Evolutionary conservation across 2,888 invertebrate species (phyloP).

Genomic region (Eilema griseolum): DNA sequence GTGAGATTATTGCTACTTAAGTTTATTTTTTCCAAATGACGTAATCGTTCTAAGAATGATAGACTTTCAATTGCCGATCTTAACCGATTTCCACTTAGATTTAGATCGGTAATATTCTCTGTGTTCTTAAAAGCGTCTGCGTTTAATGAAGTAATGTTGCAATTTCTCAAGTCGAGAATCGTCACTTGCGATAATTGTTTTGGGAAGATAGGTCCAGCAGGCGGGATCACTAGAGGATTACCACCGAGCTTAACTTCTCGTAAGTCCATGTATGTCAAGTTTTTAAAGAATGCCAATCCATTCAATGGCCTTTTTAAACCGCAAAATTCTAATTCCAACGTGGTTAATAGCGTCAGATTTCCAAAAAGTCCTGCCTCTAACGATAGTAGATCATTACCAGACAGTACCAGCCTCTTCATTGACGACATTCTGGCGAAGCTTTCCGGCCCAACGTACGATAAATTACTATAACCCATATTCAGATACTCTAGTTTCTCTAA

Average conservation of each 20-base stretch:
- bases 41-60: constrained; percentile 85
- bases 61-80: constrained; percentile 81
- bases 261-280: constrained; percentile 88
- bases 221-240: constrained; percentile 89
- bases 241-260: constrained; percentile 90
- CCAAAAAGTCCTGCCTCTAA: constrained; percentile 90
- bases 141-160: constrained; percentile 88
- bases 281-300: constrained; percentile 89
- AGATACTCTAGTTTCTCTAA: constrained; percentile 89
- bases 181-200: constrained; percentile 88
- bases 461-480: constrained; percentile 91
- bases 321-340: constrained; percentile 90
- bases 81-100: constrained; percentile 87
- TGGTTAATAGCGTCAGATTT: constrained; percentile 89
- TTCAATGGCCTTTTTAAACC: constrained; percentile 89
- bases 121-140: constrained; percentile 88
- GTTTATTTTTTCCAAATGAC: constrained; percentile 87
- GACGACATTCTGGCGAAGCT: constrained; percentile 90
- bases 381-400: constrained; percentile 89
- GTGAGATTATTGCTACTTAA: constrained; percentile 89
- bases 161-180: constrained; percentile 89
- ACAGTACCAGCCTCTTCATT: constrained; percentile 88
- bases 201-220: constrained; percentile 88
- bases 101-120: constrained; percentile 88
- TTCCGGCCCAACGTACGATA: constrained; percentile 88